Evolutionary conservation across 1,140 invertebrate genomes (phyloP).

Genomic region (Drosophila gunungcola): DNA sequence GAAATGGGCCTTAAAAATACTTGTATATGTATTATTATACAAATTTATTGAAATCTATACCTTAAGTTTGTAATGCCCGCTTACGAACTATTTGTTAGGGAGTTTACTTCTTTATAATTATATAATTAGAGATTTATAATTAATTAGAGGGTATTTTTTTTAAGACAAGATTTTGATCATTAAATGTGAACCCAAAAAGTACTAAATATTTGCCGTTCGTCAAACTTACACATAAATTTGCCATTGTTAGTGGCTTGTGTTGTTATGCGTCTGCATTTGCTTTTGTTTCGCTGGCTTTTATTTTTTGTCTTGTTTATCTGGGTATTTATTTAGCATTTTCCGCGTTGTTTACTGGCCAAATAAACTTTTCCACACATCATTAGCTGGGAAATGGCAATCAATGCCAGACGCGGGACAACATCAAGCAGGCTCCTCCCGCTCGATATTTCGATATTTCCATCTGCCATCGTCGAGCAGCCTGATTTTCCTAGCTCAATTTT

Average conservation of each 20-base stretch:
- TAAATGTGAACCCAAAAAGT: not conserved
- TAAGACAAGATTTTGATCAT: too few relatives aligned
- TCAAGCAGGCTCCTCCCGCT: slow-evolving; percentile 6
- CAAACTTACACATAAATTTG: not conserved
- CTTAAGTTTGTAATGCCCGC: not conserved
- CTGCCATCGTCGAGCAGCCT: too few relatives aligned
- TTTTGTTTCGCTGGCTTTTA: slow-evolving; percentile 16
- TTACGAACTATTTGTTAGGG: too few relatives aligned
- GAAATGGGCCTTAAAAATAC: too few relatives aligned
- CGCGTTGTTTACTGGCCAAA: slow-evolving; percentile 74
- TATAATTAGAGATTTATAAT: too few relatives aligned
- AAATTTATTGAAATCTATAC: too few relatives aligned
- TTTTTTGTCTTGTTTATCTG: slow-evolving; percentile 44
- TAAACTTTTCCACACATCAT: slow-evolving; percentile 82
- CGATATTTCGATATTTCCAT: slow-evolving; percentile 1
- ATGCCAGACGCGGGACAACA: slow-evolving; percentile 61
- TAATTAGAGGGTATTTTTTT: too few relatives aligned
- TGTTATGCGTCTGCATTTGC: slow-evolving; percentile 19
- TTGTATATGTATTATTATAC: too few relatives aligned
- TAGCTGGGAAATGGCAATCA: slow-evolving; percentile 67
- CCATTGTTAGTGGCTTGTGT: slow-evolving; percentile 3
- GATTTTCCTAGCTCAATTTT: slow-evolving; percentile 12
- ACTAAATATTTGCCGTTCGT: not conserved
- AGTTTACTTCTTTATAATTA: too few relatives aligned
- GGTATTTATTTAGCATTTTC: slow-evolving; percentile 74